Evolutionary conservation across 2,113 vertebrate genomes (phyloP).

Genomic region (Channa maculata): DNA sequence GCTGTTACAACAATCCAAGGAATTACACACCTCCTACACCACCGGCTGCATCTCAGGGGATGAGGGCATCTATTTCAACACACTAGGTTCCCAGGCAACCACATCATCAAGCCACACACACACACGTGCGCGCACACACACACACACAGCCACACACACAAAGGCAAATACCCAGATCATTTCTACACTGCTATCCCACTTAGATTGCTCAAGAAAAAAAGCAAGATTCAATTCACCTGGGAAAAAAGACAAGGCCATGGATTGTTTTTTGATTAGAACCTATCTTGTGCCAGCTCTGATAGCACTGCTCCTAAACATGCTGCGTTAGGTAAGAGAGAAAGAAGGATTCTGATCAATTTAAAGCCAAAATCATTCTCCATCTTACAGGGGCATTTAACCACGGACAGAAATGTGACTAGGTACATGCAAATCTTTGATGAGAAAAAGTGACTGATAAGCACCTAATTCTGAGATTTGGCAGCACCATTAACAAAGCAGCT

Average conservation of each 20-base stretch:
- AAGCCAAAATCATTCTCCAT: not conserved
- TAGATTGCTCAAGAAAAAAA: slow-evolving; percentile 60
- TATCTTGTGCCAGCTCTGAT: slow-evolving; percentile 49
- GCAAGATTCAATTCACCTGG: slow-evolving; percentile 61
- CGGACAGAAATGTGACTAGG: slow-evolving; percentile 25
- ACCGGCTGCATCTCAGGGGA: slow-evolving; percentile 44
- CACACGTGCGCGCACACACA: slow-evolving; percentile 24
- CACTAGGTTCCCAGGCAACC: slow-evolving; percentile 63
- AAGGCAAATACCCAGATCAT: slow-evolving; percentile 12
- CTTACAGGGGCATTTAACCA: not conserved
- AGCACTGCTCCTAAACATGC: slow-evolving; percentile 44
- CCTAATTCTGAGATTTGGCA: slow-evolving; percentile 34
- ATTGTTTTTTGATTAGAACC: slow-evolving; percentile 68
- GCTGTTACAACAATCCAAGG: slow-evolving; percentile 49
- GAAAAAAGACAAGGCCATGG: slow-evolving; percentile 53
- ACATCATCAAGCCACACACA: slow-evolving; percentile 36
- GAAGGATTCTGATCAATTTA: slow-evolving; percentile 11
- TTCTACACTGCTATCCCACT: slow-evolving; percentile 25
- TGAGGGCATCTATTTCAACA: slow-evolving; percentile 49
- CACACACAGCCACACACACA: slow-evolving; percentile 9
- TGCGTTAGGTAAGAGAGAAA: slow-evolving; percentile 10
- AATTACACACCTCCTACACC: slow-evolving; percentile 52
- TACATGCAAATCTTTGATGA: slow-evolving; percentile 40
- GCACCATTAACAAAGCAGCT: slow-evolving; percentile 32
- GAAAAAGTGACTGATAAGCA: slow-evolving; percentile 33